Evolutionary conservation across 1,140 invertebrate species (phyloP).

Genomic region (Pseudomyrmex cubaensis): DNA sequence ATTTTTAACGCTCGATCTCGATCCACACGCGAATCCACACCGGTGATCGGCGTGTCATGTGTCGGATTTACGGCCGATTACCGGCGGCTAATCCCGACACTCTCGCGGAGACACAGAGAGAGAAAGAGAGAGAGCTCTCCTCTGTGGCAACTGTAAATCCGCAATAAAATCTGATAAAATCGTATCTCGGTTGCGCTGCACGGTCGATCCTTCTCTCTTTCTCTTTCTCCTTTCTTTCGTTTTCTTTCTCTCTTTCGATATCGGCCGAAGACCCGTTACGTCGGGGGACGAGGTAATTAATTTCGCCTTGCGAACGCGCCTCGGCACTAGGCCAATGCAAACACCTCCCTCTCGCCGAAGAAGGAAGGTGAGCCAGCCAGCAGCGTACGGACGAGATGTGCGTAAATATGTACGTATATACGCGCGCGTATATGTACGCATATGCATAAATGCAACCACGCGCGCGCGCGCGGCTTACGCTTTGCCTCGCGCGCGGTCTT

Average conservation of each 20-base stretch:
- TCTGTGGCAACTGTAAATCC: conserved; percentile 67
- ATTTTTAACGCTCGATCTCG: conserved; percentile 19
- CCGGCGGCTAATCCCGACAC: conserved; percentile 43
- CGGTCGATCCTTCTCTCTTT: neutral
- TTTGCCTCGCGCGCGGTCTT: conserved; percentile 31
- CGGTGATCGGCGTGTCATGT: conserved; percentile 43
- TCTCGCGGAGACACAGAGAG: neutral
- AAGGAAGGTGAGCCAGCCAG: conserved; percentile 43
- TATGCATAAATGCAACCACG: conserved; percentile 25
- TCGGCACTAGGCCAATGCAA: conserved; percentile 84
- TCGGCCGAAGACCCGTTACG: conserved; percentile 83
- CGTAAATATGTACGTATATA: conserved; percentile 15
- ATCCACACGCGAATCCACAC: conserved; percentile 20
- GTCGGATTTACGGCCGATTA: conserved; percentile 72
- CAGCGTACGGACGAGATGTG: neutral
- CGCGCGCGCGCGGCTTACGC: conserved; percentile 60
- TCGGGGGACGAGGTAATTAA: conserved; percentile 84
- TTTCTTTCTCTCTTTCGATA: conserved; percentile 67
- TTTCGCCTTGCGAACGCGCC: conserved; percentile 78
- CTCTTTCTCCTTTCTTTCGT: conserved; percentile 36
- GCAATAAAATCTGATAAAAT: conserved; percentile 77
- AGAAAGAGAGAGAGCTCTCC: neutral
- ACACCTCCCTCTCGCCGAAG: conserved; percentile 78
- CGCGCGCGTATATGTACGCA: conserved; percentile 55
- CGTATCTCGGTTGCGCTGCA: conserved; percentile 56